Evolutionary conservation across 2,888 invertebrate species (phyloP), one percentile per base, ranked within the genome.

Genomic region (Caenorhabditis sinica): DNA sequence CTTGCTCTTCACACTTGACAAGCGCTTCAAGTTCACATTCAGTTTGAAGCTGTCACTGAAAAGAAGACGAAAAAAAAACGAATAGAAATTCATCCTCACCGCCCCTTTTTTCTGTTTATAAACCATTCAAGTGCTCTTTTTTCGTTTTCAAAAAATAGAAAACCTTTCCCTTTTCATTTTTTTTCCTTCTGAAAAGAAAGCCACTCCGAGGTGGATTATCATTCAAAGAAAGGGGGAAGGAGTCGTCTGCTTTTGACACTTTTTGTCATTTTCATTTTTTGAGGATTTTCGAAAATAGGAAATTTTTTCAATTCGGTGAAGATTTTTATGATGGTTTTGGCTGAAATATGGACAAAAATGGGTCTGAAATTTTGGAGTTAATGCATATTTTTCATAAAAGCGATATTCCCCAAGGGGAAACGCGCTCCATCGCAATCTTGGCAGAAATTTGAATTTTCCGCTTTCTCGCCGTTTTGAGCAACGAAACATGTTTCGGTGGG

Each of bases 61-160:
- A 30, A 49, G 20, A 68, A n/a, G n/a, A n/a, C n/a, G 33, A 40
- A 13, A 6, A 40, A 40, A 45, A 33, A 23, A 40, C 9, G 28
- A 30, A 51, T 30, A 30, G 28, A 30, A 51, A 51, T 33, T 33
- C 63, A 45, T 65, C 45, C 61, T 61, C 72, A 20, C n/a, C 49
- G 25, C 33, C 33, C 40, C 28, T 13, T 33, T 36, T 30, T 61
- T 30, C 25, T 58, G 58, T 25, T 73, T 49, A 73, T 73, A 73
- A 73, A 73, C 61, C 73, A 73, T 73, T 73, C 73, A 73, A 73
- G 74, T 74, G 51, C 74, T 65, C 53, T 36, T 25, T 69, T 53
- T 56, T 28, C n/a, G n/a, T n/a, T n/a, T n/a, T n/a, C n/a, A n/a
- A n/a, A n/a, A n/a, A n/a, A n/a, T n/a, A n/a, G 25, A 25, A 45